A percentile compares a stretch with the other conserved stretches of the same genome.
phyloP scores from a whole-genome alignment of 1,140 invertebrate species.

The Chironomus tepperi region DNA sequence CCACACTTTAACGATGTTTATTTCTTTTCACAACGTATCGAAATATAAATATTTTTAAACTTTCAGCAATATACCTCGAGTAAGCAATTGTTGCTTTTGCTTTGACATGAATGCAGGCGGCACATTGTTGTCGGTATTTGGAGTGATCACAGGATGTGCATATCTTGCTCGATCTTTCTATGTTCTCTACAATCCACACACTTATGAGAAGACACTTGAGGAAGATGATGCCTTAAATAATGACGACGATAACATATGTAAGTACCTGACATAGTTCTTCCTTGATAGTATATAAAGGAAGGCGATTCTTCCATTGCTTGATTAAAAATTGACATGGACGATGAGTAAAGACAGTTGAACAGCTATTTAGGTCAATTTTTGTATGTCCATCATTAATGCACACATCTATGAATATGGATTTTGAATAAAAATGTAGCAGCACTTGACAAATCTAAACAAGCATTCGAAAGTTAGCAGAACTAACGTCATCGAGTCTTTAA shows the following conservation, averaged over 20 bases:
- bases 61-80: conserved; percentile 4
- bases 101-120: neutral
- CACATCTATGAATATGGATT: too few relatives aligned
- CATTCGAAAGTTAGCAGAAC: too few relatives aligned
- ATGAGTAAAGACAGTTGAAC: too few relatives aligned
- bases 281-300: too few relatives aligned
- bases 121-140: neutral
- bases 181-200: neutral
- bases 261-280: neutral
- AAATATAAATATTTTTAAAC: neutral
- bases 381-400: too few relatives aligned
- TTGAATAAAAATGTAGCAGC: too few relatives aligned
- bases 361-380: too few relatives aligned
- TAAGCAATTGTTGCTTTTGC: neutral
- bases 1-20: too few relatives aligned
- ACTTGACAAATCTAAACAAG: too few relatives aligned
- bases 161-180: neutral
- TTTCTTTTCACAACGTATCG: neutral
- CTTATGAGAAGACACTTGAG: neutral
- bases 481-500: too few relatives aligned
- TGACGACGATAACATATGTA: neutral
- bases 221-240: conserved; percentile 16
- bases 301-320: too few relatives aligned
- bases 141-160: neutral
- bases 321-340: too few relatives aligned